Percentiles rank a stretch among this genome's conserved stretches.
phyloP scores from a whole-genome alignment of 2,888 invertebrate species.

The Pristionchus fissidentatus region DNA sequence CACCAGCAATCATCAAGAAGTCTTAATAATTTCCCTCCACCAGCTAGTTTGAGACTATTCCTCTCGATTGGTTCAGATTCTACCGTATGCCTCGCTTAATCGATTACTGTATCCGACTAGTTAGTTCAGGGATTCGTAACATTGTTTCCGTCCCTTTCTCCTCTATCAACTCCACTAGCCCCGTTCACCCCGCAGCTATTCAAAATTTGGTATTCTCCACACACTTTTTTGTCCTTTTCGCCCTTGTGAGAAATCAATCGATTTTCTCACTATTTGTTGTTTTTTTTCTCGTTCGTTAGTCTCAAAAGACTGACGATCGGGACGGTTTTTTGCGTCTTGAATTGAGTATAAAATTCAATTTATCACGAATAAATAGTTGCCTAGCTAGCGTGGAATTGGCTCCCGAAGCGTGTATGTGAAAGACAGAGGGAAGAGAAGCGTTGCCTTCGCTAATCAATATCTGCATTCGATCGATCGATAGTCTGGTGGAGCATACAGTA shows the following conservation, averaged over 20 bases:
- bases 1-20: slow-evolving; percentile 22
- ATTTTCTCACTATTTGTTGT: not conserved
- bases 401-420: not conserved
- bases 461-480: not conserved
- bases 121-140: too few species aligned
- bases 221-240: not conserved
- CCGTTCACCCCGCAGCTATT: slow-evolving; percentile 2
- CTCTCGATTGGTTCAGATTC: too few species aligned
- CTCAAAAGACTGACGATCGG: not conserved
- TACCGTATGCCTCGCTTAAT: too few species aligned
- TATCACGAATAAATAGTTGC: slow-evolving; percentile 38
- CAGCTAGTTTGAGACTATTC: too few species aligned
- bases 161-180: not conserved
- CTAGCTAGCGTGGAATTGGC: not conserved
- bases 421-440: not conserved
- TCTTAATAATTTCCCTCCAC: too few species aligned
- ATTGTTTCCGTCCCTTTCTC: not conserved
- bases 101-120: too few species aligned
- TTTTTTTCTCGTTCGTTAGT: not conserved
- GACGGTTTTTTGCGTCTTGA: not conserved
- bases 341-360: slow-evolving; percentile 36
- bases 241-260: not conserved
- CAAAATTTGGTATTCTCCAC: not conserved
- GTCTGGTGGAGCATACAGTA: not conserved
- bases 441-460: slow-evolving; percentile 34